Base-by-base conservation (phyloP, 2,797 vertebrate species). In the Coregonus suidteri region DNA sequence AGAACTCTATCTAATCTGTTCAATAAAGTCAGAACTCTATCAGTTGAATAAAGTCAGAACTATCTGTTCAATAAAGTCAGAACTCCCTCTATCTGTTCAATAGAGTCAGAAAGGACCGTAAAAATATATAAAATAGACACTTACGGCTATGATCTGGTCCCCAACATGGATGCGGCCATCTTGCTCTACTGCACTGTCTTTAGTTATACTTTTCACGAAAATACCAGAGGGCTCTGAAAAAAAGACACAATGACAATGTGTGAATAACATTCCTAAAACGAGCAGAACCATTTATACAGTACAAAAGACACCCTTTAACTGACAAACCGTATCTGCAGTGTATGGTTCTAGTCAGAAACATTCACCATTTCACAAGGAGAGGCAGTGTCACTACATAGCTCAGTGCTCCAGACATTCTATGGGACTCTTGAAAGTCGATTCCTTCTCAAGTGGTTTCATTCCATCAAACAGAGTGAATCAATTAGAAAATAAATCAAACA, bases 131-230 rank as follows among this genome's bases (percentile, higher is more conserved):
- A 25, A 64, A 64, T 64, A 71, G 77, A 31, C 86, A 96, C 98
- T 96, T 92, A 99, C 98, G 82, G 96, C 97, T 86, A 99, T 96
- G 88, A 99, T 99, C 92, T 99, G 98, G 90, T 99, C 98, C 89
- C 98, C 98, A 73, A 99, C 95, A 71, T 95, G 96, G 83, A 99
- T 96, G 73, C 97, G 96, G 62, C 98, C 98, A 85, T 99, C 98
- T 79, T 96, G 96, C 82, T 98, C 97, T 74, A 98, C 98, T 6
- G 98, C 94, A 75, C 98, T 99, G 92, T 95, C 97, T 91, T 96
- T 96, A 64, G 98, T 98, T 88, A 99, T 97, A 90, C 98, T 99
- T 92, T 99, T 99, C 56, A 99, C 98, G 86, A 99, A 99, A 87
- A 99, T 98, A 85, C 98, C 98, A 83, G 98, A 99, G 85, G 98